These are phyloP conservation scores for Drosophila putrida DNA, from an alignment of 2,888 invertebrate species.

Conservation along the genomic window DNA sequence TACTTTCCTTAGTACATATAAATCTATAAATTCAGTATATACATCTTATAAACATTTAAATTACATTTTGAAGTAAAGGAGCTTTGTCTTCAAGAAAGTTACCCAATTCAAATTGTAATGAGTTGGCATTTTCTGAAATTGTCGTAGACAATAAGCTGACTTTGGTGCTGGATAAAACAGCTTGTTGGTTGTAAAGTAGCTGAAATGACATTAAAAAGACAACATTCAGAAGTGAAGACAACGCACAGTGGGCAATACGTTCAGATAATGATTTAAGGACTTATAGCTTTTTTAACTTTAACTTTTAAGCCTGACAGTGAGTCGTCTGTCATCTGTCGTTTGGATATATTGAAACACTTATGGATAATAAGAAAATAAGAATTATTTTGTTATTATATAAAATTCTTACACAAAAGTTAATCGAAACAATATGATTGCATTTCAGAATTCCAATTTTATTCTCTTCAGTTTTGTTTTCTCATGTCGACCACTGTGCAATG, in stretches of 20 bases:
- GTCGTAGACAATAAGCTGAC: slow-evolving; percentile 46
- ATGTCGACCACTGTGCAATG: slow-evolving; percentile 8
- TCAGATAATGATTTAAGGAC: no score
- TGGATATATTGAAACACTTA: no score
- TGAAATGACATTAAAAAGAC: slow-evolving; percentile 77
- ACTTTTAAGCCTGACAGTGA: no score
- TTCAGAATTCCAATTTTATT: background rate
- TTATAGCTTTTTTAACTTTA: no score
- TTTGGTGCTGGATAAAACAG: slow-evolving; percentile 21
- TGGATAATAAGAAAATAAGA: no score
- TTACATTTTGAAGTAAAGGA: slow-evolving; percentile 39
- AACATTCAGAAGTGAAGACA: slow-evolving; percentile 47
- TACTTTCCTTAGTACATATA: slow-evolving; percentile 32
- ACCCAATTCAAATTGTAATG: slow-evolving; percentile 73
- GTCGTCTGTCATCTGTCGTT: no score
- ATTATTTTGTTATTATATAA: no score
- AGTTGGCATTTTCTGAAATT: slow-evolving; percentile 75
- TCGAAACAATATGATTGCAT: background rate
- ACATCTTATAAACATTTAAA: slow-evolving; percentile 45
- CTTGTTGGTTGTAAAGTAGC: slow-evolving; percentile 65
- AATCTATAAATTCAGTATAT: slow-evolving; percentile 27
- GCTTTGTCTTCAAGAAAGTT: slow-evolving; percentile 48
- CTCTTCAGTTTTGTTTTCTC: background rate
- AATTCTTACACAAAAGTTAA: no score
- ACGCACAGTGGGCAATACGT: slow-evolving; percentile 10